phyloP scores from a whole-genome alignment of 2,113 vertebrate species.

The Jaculus jaculus region DNA sequence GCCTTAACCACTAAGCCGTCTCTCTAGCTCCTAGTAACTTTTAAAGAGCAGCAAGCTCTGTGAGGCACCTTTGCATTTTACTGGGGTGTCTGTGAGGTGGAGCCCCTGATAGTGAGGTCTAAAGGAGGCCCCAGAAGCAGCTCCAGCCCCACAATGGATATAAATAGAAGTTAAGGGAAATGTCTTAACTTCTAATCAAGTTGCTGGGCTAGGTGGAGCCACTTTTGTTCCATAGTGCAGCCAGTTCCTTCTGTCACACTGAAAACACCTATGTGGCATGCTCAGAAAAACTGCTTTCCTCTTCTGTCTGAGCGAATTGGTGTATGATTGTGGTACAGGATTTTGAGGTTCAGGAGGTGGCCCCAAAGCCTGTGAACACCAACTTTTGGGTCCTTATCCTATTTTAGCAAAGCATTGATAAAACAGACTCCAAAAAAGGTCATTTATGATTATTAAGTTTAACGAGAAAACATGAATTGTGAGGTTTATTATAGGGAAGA shows the following conservation, averaged over 20 bases:
- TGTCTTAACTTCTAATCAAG: background rate
- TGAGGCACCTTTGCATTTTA: background rate
- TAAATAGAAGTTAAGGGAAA: background rate
- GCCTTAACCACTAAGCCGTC: too few species aligned
- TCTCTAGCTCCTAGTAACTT: background rate
- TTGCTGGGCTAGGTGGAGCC: background rate
- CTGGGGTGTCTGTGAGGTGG: background rate
- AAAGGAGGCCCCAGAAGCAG: background rate
- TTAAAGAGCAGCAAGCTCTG: background rate
- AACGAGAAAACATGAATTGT: too few species aligned
- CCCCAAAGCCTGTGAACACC: too few species aligned
- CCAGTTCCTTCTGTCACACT: background rate
- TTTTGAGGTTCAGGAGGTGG: too few species aligned
- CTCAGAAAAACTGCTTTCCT: background rate
- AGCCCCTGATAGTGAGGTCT: background rate
- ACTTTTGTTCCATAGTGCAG: accelerated
- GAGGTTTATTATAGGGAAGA: too few species aligned
- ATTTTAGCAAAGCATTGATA: too few species aligned
- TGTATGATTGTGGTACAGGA: background rate
- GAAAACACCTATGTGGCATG: background rate
- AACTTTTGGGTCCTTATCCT: too few species aligned
- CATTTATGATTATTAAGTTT: too few species aligned
- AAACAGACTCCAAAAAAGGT: too few species aligned
- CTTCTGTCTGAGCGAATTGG: background rate
- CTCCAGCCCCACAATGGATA: background rate